A percentile compares a stretch with the other conserved stretches of the same genome.
Conservation (phyloP, 1,140 invertebrate genomes). For the Penaeus vannamei region DNA sequence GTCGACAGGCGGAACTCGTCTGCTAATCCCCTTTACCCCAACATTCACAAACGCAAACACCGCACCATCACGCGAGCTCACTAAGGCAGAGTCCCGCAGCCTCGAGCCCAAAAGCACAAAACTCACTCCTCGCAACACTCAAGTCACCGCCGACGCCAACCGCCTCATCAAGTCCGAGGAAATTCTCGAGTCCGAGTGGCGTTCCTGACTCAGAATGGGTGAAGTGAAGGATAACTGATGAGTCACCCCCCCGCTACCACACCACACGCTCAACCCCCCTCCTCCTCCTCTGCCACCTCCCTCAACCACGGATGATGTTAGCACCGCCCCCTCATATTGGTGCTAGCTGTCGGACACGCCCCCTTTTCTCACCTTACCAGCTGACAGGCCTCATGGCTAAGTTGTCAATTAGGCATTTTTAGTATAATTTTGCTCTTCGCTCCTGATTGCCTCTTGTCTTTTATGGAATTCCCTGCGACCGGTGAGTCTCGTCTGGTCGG, state of each 20-base stretch:
- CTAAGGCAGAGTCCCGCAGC: no score
- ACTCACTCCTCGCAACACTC: no score
- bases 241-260: slow-evolving; percentile 16
- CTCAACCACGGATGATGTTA: slow-evolving; percentile 51
- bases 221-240: slow-evolving; percentile 60
- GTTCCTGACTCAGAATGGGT: slow-evolving; percentile 25
- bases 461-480: background rate
- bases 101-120: no score
- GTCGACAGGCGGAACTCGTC: no score
- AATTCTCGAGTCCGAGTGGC: slow-evolving; percentile 42
- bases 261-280: background rate
- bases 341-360: slow-evolving; percentile 50
- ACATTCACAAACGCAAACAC: no score
- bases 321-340: slow-evolving; percentile 56
- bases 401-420: slow-evolving; percentile 39
- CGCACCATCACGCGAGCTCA: no score
- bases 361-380: slow-evolving; percentile 61
- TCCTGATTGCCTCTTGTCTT: slow-evolving; percentile 37
- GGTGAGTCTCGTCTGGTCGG: background rate
- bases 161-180: slow-evolving; percentile 27
- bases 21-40: no score
- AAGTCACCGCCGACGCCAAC: background rate
- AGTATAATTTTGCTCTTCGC: slow-evolving; percentile 4
- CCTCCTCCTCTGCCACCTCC: slow-evolving; percentile 25
- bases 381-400: slow-evolving; percentile 24